A percentile compares a stretch with the other conserved stretches of the same genome.
These are phyloP conservation scores for Podarcis cretensis DNA, from an alignment of 2,113 vertebrate species.

Conservation along the genomic window DNA sequence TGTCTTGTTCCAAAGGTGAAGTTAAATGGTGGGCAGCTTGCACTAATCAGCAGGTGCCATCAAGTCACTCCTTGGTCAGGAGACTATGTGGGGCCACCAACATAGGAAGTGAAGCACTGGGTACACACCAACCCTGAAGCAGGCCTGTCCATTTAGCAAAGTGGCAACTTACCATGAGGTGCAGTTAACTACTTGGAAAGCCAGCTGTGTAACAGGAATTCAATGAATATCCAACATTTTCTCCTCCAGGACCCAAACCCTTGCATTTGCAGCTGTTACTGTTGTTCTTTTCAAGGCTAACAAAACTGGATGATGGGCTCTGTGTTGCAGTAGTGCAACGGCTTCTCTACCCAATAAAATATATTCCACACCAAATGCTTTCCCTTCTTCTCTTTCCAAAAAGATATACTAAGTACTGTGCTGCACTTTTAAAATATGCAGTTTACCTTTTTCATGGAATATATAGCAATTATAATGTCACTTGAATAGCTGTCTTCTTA, in stretches of 20 bases:
- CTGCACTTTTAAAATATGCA: constrained; percentile 5
- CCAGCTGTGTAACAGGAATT: background rate
- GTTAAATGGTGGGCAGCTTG: background rate
- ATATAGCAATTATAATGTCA: background rate
- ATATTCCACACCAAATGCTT: background rate
- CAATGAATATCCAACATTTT: background rate
- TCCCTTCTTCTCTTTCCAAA: background rate
- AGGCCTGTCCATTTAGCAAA: background rate
- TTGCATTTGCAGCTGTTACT: background rate
- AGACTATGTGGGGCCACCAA: background rate
- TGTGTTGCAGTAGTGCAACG: background rate
- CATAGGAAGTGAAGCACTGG: background rate
- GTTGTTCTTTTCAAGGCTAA: background rate
- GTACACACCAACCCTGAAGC: background rate
- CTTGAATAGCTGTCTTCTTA: background rate
- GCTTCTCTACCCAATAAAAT: background rate
- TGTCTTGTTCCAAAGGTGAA: background rate
- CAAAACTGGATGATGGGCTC: background rate
- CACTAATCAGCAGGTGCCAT: background rate
- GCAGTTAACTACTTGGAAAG: background rate
- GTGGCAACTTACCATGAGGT: background rate
- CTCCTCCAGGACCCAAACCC: background rate
- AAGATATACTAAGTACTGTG: background rate
- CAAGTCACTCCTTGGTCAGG: background rate
- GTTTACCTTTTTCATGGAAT: background rate